Evolutionary conservation across 2,888 invertebrate genomes (phyloP), one percentile per base, ranked within the genome.

Genomic region (Smittia aterrima): DNA sequence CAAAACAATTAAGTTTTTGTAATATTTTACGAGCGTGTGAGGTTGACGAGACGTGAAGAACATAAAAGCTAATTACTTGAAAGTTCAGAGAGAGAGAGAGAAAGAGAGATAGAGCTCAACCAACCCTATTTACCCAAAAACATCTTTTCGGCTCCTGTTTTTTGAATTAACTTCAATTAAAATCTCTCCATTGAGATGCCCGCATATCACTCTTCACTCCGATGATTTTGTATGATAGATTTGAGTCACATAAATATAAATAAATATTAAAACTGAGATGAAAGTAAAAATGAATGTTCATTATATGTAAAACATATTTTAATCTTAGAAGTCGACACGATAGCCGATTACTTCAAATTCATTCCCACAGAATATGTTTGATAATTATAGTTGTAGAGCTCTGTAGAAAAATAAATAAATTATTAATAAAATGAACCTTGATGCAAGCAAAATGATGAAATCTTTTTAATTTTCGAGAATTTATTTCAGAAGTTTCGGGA

Each of bases 211-310:
- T 47, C 47, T n/a, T 16, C 47, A n/a, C 13, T 47, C 32, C 13
- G 16, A 47, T 47, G 16, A 47, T 47, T 47, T 47, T 47, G 47
- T 47, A 32, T 32, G 32, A 32, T 32, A 47, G 16, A 47, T 16
- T 47, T 47, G 47, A 47, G 47, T 47, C 47, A 32, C 32, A 32
- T 47, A 47, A 47, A 47, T 16, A 58, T 58, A 58, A 58, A 58
- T 58, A 20, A 58, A 58, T 58, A 58, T 47, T 47, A 2, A 58
- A 58, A 58, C 58, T 58, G 58, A 58, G n/a, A 16, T 47, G 47
- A 47, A 47, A 47, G 16, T n/a, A 47, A 47, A 47, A 47, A 58
- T 58, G 58, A 58, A 58, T 58, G 58, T 58, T 58, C 58, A 58
- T 18, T 58, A 22, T 58, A 22, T 58, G 58, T 58, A 58, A 47